Conservation (phyloP, 2,797 vertebrate species). For the Artibeus lituratus region DNA sequence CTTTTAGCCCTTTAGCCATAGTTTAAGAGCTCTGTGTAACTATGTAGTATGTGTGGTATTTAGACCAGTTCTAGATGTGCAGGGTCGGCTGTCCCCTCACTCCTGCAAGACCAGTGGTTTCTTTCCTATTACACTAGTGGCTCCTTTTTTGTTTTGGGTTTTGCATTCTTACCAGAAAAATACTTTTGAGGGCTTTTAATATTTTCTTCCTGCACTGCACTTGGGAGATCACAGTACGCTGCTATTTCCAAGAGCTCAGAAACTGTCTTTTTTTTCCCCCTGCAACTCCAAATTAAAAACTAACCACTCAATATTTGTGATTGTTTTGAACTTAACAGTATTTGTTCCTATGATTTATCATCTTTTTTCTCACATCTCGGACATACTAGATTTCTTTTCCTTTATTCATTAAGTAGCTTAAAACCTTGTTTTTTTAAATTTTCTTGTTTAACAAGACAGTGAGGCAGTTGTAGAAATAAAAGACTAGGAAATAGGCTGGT, state of each 20-base stretch:
- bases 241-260: not conserved
- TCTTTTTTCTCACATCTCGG: not conserved
- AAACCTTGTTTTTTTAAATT: not conserved
- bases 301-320: not conserved
- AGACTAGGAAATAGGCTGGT: not conserved
- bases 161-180: not conserved
- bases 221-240: not conserved
- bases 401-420: not conserved
- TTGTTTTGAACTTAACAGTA: slow-evolving; percentile 3
- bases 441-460: not conserved
- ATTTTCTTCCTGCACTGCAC: not conserved
- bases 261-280: not conserved
- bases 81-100: not conserved
- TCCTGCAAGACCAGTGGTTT: not conserved
- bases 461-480: not conserved
- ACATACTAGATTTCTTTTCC: not conserved
- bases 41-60: not conserved
- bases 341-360: slow-evolving; percentile 2
- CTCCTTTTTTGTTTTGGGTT: not conserved
- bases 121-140: not conserved
- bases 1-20: not conserved
- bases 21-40: not conserved
- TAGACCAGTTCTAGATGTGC: not conserved
- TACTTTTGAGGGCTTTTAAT: not conserved
- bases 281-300: not conserved